Base-by-base conservation (phyloP, 2,113 vertebrate species). In the Oreocharis arfaki region DNA sequence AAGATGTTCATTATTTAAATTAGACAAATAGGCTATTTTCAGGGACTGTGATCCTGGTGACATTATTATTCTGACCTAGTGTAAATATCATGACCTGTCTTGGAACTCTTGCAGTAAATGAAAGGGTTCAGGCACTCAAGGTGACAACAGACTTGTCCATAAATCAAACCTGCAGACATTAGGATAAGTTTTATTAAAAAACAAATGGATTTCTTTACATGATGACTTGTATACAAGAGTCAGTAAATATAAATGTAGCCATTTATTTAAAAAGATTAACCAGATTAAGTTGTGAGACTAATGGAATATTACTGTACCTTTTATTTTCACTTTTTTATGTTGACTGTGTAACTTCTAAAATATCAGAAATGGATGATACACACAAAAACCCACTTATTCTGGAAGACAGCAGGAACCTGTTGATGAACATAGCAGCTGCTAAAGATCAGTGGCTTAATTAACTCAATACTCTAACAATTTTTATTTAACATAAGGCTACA, bases 1-100 rank as follows among this genome's bases (percentile, higher is more conserved):
- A 84, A 96, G 92, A 74, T 50, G 76, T 96, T 98, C 97, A 97
- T 98, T 98, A 99, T 99, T 99, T 98, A 99, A 98, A 99, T 98
- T 96, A 98, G 98, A 98, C 97, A 98, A 98, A 98, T 97, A 97
- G 84, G 49, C 89, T 97, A 95, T 98, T 98, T 97, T 98, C 97
- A 98, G 79, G 90, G 96, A 96, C 86, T 1, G 3, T 94, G 97
- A 96, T 91, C 83, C 75, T 78, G 78, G 93, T 89, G 89, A 96
- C 95, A 96, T 97, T 98, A 98, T 98, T 98, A 97, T 98, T 98
- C 96, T 98, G 98, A 99, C 98, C 98, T 97, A 97, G 96, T 98
- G 97, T 98, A 98, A 98, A 98, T 98, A 98, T 97, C 96, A 93
- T 95, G 98, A 98, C 98, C 98, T 97, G 94, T 96, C 97, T 98